Conservation (phyloP, 2,888 invertebrate genomes). For the Atethmia centrago region DNA sequence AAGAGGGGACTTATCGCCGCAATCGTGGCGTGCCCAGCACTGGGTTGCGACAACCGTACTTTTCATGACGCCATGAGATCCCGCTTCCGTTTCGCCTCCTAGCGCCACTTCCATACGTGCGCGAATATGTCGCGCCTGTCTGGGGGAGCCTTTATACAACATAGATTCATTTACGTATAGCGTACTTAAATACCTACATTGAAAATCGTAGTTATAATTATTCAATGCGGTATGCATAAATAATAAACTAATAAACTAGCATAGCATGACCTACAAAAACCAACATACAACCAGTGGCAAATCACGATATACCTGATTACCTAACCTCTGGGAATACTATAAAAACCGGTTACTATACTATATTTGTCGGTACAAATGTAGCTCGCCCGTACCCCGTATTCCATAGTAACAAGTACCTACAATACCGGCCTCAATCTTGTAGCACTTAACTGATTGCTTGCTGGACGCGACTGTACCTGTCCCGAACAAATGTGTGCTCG, state of each 20-base stretch:
- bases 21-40: too few relatives aligned
- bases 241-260: neutral
- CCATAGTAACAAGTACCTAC: conserved; percentile 44
- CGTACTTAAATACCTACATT: neutral
- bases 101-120: too few relatives aligned
- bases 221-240: too few relatives aligned
- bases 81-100: too few relatives aligned
- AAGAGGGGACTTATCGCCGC: too few relatives aligned
- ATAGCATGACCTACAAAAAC: conserved; percentile 30
- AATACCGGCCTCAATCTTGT: conserved; percentile 68
- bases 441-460: conserved; percentile 83
- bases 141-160: too few relatives aligned
- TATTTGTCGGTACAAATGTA: conserved; percentile 8
- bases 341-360: conserved; percentile 20
- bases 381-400: conserved; percentile 35
- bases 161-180: neutral
- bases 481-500: conserved; percentile 53
- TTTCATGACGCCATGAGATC: too few relatives aligned
- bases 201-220: too few relatives aligned
- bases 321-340: conserved; percentile 53
- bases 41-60: too few relatives aligned
- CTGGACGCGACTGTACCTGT: conserved; percentile 67
- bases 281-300: conserved; percentile 38
- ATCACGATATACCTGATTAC: conserved; percentile 48
- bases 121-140: too few relatives aligned